These are phyloP conservation scores for Cyclophora albipunctata DNA, from an alignment of 2,888 invertebrate genomes.

Conservation along the genomic window DNA sequence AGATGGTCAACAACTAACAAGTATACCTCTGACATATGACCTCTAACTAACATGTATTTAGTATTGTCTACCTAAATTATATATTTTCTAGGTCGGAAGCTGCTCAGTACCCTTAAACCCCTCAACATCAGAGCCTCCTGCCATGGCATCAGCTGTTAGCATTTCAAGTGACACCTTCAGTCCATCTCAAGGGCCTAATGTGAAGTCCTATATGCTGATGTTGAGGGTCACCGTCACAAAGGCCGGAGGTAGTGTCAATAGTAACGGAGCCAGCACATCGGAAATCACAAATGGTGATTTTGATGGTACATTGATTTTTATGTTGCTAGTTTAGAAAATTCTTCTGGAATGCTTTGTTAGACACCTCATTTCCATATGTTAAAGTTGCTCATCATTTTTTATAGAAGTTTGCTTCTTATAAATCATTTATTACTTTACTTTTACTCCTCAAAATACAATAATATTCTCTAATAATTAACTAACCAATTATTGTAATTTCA, in stretches of 20 bases:
- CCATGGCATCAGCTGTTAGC: slow-evolving; percentile 85
- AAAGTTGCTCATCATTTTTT: neutral
- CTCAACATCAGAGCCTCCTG: slow-evolving; percentile 75
- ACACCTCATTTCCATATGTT: neutral
- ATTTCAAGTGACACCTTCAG: slow-evolving; percentile 91
- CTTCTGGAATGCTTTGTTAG: neutral
- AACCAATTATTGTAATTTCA: neutral
- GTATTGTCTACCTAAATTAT: too few species aligned
- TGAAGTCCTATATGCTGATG: slow-evolving; percentile 88
- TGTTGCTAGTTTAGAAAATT: slow-evolving; percentile 10
- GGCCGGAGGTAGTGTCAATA: slow-evolving; percentile 24
- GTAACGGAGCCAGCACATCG: slow-evolving; percentile 50
- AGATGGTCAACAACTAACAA: too few species aligned
- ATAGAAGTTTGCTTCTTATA: neutral
- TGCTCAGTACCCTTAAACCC: slow-evolving; percentile 87
- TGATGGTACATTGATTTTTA: slow-evolving; percentile 49
- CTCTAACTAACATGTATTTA: too few species aligned
- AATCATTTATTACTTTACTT: too few species aligned
- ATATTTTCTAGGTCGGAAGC: slow-evolving; percentile 72
- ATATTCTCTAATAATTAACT: neutral
- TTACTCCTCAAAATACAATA: neutral
- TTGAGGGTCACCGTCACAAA: slow-evolving; percentile 79
- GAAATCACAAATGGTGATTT: slow-evolving; percentile 68
- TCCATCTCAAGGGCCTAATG: slow-evolving; percentile 84
- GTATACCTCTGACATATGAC: too few species aligned